Evolutionary conservation across 2,113 vertebrate genomes (phyloP).

Genomic region (Mustelus asterias): DNA sequence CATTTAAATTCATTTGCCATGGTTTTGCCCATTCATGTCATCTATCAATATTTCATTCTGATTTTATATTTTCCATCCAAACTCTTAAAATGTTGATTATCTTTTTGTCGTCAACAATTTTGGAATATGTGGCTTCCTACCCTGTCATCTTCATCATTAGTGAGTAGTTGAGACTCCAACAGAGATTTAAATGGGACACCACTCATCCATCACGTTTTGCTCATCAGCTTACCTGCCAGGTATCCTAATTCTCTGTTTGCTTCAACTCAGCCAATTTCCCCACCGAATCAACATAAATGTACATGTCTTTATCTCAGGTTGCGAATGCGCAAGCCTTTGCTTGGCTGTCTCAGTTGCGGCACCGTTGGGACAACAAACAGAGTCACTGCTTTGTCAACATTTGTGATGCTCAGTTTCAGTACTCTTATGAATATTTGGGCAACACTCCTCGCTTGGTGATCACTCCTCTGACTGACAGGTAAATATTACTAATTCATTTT

Average conservation of each 20-base stretch:
- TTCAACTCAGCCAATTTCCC: too few relatives aligned
- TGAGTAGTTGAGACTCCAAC: too few relatives aligned
- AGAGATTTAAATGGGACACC: too few relatives aligned
- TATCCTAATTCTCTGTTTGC: too few relatives aligned
- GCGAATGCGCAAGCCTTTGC: slow-evolving; percentile 57
- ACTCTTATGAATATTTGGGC: slow-evolving; percentile 73
- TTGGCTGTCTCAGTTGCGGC: slow-evolving; percentile 69
- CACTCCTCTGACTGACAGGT: slow-evolving; percentile 74
- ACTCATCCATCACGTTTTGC: too few relatives aligned
- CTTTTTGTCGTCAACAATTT: background rate
- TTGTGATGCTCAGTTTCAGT: slow-evolving; percentile 68
- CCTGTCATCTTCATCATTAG: too few relatives aligned
- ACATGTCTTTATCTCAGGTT: slow-evolving; percentile 48
- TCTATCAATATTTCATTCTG: background rate
- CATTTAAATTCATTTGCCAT: too few relatives aligned
- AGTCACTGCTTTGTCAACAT: slow-evolving; percentile 62
- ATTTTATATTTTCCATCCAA: background rate
- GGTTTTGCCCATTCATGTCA: too few relatives aligned
- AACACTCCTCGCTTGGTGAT: slow-evolving; percentile 68
- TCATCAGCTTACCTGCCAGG: too few relatives aligned
- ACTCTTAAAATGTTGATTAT: background rate
- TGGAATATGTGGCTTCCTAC: background rate
- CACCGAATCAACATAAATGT: background rate
- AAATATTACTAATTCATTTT: slow-evolving; percentile 37
- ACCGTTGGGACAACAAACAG: slow-evolving; percentile 59